Evolutionary conservation across 2,888 invertebrate species (phyloP), one percentile per base, ranked within the genome.

Genomic region (Amaurobius ferox): DNA sequence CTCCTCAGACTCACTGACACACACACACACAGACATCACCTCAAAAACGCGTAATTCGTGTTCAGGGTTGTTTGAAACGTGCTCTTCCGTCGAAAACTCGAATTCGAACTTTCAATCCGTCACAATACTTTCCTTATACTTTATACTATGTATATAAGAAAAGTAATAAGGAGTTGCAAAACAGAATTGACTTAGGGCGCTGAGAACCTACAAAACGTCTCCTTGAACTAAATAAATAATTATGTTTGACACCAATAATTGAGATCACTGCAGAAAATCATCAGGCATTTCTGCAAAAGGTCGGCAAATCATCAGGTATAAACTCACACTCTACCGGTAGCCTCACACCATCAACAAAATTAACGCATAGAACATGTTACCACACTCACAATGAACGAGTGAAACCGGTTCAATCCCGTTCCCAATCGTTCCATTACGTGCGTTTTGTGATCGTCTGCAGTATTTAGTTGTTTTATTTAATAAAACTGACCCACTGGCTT

Each of bases 401-500:
- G 44, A 44, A 44, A 44, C 44, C 44, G 44, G 44, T 44, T 44
- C n/a, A 16, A 44, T 44, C 44, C n/a, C 9, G 44, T 44, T 44
- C 16, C 16, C 44, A 11, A 44, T 44, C 6, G 6, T 44, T 44
- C 44, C n/a, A 44, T 44, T 44, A 44, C 44, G 44, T 44, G 44
- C 44, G 44, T 11, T 44, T 44, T 44, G 44, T 44, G 44, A 44
- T 44, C 6, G 44, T 11, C 44, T 13, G 44, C 44, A 16, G 44
- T 16, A 44, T 16, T 44, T 44, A 11, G 44, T 44, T 44, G 44
- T 44, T 44, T 44, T 44, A 44, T 44, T 44, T 6, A 44, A 44
- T 44, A 44, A 44, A 44, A 44, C 44, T 44, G 44, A 44, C 44
- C 44, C 44, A 44, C 44, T 44, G 44, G 44, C 44, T 44, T 16